These are phyloP conservation scores for Virgularia gustaviana DNA, from an alignment of 92 coral and sea anemone genomes.

Conservation along the genomic window DNA sequence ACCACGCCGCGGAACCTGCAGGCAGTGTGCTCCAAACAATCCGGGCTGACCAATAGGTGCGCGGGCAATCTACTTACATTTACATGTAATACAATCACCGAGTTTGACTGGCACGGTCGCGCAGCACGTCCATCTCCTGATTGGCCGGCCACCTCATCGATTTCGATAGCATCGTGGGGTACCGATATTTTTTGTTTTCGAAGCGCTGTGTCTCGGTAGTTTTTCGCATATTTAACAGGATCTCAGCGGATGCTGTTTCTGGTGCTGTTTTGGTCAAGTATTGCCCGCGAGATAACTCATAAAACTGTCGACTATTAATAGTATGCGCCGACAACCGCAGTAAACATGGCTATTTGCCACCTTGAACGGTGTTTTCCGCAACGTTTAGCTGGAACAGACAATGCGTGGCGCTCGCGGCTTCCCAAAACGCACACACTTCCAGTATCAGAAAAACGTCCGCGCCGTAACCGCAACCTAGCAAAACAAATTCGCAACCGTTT, in stretches of 20 bases:
- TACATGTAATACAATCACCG: slow-evolving; percentile 31
- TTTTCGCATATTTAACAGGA: slow-evolving; percentile 27
- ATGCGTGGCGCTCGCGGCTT: too few relatives aligned
- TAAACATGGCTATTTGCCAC: too few relatives aligned
- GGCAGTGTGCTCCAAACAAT: slow-evolving; percentile 31
- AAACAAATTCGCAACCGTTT: not conserved
- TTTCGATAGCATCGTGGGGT: slow-evolving; percentile 27
- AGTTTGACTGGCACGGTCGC: not conserved
- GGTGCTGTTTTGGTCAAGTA: too few relatives aligned
- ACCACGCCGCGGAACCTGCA: slow-evolving; percentile 11
- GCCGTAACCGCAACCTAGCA: not conserved
- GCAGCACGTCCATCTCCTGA: not conserved
- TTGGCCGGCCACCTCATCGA: slow-evolving; percentile 14
- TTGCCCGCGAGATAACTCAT: too few relatives aligned
- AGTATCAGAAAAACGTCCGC: not conserved
- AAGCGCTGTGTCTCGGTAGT: slow-evolving; percentile 32
- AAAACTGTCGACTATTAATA: not conserved
- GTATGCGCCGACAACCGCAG: not conserved
- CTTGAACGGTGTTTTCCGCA: too few relatives aligned
- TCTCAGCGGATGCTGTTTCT: slow-evolving; percentile 6
- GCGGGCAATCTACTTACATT: slow-evolving; percentile 16
- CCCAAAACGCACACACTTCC: not conserved
- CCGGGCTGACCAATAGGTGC: slow-evolving; percentile 10
- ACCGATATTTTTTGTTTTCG: slow-evolving; percentile 31
- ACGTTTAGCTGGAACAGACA: too few relatives aligned